Evolutionary conservation across 2,888 invertebrate species (phyloP).

Genomic region (Hirtodrosophila duncani): DNA sequence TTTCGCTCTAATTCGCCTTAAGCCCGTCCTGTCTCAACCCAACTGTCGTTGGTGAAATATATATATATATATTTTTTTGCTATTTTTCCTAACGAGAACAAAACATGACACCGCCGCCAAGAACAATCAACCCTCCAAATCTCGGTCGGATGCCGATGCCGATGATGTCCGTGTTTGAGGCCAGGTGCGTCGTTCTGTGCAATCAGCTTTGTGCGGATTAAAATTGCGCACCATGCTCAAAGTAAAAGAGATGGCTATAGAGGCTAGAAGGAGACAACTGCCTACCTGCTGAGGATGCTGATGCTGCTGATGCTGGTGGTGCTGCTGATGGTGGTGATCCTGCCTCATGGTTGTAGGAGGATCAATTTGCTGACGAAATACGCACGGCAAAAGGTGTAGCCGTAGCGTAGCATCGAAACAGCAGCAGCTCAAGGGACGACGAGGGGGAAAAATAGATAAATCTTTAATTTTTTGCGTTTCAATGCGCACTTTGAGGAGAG

Average conservation of each 20-base stretch:
- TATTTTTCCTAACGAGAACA: slow-evolving; percentile 42
- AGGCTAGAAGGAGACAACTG: slow-evolving; percentile 33
- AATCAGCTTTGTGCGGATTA: slow-evolving; percentile 73
- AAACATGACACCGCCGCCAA: slow-evolving; percentile 55
- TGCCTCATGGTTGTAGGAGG: slow-evolving; percentile 51
- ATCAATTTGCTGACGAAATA: slow-evolving; percentile 71
- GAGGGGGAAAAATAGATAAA: slow-evolving; percentile 32
- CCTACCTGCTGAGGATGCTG: slow-evolving; percentile 53
- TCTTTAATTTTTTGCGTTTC: slow-evolving; percentile 67
- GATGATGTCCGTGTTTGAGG: slow-evolving; percentile 15
- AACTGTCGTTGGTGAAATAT: slow-evolving; percentile 33
- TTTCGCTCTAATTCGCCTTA: slow-evolving; percentile 49
- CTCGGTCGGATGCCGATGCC: slow-evolving; percentile 13
- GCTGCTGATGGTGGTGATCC: no score
- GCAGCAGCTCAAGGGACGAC: slow-evolving; percentile 2
- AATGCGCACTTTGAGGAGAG: slow-evolving; percentile 59
- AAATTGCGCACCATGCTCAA: slow-evolving; percentile 51
- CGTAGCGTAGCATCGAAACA: slow-evolving; percentile 51
- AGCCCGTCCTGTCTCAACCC: slow-evolving; percentile 58
- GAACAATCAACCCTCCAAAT: slow-evolving; percentile 50
- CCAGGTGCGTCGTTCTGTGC: slow-evolving; percentile 52
- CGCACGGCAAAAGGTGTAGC: slow-evolving; percentile 65
- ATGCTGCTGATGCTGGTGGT: neutral
- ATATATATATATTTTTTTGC: slow-evolving; percentile 1
- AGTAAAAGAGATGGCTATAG: neutral